Base-by-base conservation (phyloP, 2,888 invertebrate species). In the Nomada goodeniana region DNA sequence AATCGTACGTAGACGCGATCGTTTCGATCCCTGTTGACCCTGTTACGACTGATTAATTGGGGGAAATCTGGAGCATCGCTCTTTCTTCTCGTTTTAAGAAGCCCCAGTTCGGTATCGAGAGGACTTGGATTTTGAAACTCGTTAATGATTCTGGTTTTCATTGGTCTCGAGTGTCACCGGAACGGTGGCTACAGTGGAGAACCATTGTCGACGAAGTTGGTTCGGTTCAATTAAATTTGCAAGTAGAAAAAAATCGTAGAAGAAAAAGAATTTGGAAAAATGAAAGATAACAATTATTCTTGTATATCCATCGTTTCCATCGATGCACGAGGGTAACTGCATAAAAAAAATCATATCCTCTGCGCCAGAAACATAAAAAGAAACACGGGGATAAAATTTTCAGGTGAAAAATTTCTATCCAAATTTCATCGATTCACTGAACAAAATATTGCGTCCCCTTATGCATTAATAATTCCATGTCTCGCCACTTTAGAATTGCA, bases 11-110 rank as follows among this genome's bases (percentile, higher is more conserved):
- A 55, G 18, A 13, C 50, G 63, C 50, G 15, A 23, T 59, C 20
- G 60, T 61, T 68, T 68, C 74, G 83, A 64, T 75, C 68, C 57
- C n/a, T 20, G 29, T 50, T 29, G 50, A 7, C 65, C 59, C 74
- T 52, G 68, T 83, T 80, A 64, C 73, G 47, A 44, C 18, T 55
- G 63, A 76, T 86, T 86, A 84, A 86, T 86, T 86, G 79, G 80
- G 75, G 67, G 53, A 77, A 76, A 76, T 42, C 64, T 59, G 20
- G 76, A 71, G 74, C 74, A 74, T 59, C 68, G 29, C 26, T 20
- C 4, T 23, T 55, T 68, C 42, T 44, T 4, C 9, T 2, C 26
- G 26, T 53, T 47, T 70, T 59, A 18, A 23, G 44, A 69, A 57
- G 10, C 2, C 59, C 26, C 11, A 9, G 4, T 0, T 9, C 4